phyloP scores from a whole-genome alignment of 1,140 invertebrate species.

The Bombus difficillimus region DNA sequence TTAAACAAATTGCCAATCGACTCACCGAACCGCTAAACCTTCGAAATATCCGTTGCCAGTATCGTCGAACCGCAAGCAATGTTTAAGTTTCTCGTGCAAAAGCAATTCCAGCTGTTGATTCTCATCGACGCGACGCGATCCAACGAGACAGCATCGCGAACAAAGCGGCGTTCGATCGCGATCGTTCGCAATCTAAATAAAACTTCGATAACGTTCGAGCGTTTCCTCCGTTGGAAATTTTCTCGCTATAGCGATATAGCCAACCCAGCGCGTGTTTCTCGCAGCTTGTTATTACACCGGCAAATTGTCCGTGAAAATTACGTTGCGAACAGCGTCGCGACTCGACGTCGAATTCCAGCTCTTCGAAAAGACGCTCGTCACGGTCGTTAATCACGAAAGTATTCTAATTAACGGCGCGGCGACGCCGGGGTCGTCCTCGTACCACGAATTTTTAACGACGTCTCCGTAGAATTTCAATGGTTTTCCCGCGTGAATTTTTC shows the following conservation, averaged over 20 bases:
- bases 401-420: constrained; percentile 17
- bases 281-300: no score
- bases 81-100: neutral
- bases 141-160: no score
- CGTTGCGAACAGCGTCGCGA: neutral
- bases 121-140: neutral
- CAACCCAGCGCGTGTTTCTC: no score
- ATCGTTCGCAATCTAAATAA: constrained; percentile 1
- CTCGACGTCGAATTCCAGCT: neutral
- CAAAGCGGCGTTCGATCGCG: neutral
- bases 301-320: neutral
- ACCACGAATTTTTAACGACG: neutral
- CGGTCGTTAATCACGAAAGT: constrained; percentile 24
- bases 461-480: neutral
- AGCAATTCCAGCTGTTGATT: neutral
- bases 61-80: neutral
- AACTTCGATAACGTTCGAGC: neutral
- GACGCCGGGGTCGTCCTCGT: neutral
- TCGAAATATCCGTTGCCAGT: no score
- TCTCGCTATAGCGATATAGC: no score
- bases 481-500: neutral
- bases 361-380: constrained; percentile 1
- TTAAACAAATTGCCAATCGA: neutral
- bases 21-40: neutral
- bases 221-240: neutral